Base-by-base conservation (phyloP, 2,797 vertebrate species). In the Tenualosa thibaudeaui region DNA sequence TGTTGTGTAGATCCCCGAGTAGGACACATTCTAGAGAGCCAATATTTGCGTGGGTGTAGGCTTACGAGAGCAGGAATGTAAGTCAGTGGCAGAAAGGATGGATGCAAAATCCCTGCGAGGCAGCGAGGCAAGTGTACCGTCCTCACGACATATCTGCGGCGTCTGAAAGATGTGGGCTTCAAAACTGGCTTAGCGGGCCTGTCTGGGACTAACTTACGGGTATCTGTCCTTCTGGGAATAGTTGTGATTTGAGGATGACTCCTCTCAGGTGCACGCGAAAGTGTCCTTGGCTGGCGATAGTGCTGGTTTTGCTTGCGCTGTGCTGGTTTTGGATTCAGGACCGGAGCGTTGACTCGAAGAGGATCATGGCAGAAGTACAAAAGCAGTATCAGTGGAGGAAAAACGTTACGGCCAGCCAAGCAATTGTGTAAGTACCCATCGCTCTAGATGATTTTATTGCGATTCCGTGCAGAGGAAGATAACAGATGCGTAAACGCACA, bases 201-300 rank as follows among this genome's bases (percentile, higher is more conserved):
- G 54, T 56, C 22, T 24, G 8, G 0, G n/a, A 2, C 8, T n/a
- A 24, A 24, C 24, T 62, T n/a, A 9, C 7, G 58, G 71, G 46
- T 78, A 46, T 78, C 6, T 46, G 40, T 1, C 37, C 37, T 9
- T 51, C 10, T 51, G 50, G 7, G 40, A 5, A 8, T 46, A 78
- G 71, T 17, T 17, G 68, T 75, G 68, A 46, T 78, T 46, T 46
- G 15, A 78, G 71, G 19, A 78, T 78, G 71, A 46, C 6, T 17
- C 71, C 37, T 19, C 71, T 78, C 71, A 78, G 71, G 17, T 78
- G 71, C 71, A 22, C 37, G 17, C 71, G 71, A 78, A 78, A 78
- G 71, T 78, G 71, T 40, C 17, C 46, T 19, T 78, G 40, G 17
- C 40, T 78, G 71, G 40, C 40, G 37, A 78, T 43, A 78, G 37